Base-by-base conservation (phyloP, 2,113 vertebrate genomes). In the Anarhynchus alexandrinus region DNA sequence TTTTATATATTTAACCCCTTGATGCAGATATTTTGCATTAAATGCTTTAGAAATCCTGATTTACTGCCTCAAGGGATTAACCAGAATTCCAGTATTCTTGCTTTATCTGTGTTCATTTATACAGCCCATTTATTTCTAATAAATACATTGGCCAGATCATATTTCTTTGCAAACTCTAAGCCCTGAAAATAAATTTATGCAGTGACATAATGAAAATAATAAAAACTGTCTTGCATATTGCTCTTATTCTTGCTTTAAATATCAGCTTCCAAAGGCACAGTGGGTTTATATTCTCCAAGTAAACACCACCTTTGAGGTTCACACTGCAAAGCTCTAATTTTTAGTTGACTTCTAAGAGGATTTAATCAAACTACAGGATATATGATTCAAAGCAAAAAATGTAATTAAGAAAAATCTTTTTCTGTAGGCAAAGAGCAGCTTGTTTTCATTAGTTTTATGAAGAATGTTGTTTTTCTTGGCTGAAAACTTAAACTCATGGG, bases 391-490 rank as follows among this genome's bases (percentile, higher is more conserved):
- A 98, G 82, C 72, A 97, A 94, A 93, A 95, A 98, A 97, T 92
- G 84, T 96, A 97, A 97, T 97, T 98, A 97, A 97, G 96, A 96
- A 98, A 97, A 96, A 95, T 88, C 78, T 97, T 97, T 95, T 96
- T 95, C 96, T 95, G 93, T 88, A 97, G 97, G 96, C 95, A 96
- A 64, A 94, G 94, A 96, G 36, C 96, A 98, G 94, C 97, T 97
- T 97, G 95, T 97, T 98, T 98, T 97, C 94, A 96, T 98, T 97
- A 97, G 95, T 97, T 96, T 98, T 95, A 95, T 96, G 95, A 97
- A 97, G 96, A 95, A 96, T 96, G 90, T 96, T 97, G 82, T 98
- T 98, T 97, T 94, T 90, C 91, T 98, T 98, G 97, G 92, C 97
- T 96, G 84, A 89, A 96, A 95, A 90, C 84, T 96, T 93, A 93